Evolutionary conservation across 2,113 vertebrate genomes (phyloP).

Genomic region (Nycticebus coucang): DNA sequence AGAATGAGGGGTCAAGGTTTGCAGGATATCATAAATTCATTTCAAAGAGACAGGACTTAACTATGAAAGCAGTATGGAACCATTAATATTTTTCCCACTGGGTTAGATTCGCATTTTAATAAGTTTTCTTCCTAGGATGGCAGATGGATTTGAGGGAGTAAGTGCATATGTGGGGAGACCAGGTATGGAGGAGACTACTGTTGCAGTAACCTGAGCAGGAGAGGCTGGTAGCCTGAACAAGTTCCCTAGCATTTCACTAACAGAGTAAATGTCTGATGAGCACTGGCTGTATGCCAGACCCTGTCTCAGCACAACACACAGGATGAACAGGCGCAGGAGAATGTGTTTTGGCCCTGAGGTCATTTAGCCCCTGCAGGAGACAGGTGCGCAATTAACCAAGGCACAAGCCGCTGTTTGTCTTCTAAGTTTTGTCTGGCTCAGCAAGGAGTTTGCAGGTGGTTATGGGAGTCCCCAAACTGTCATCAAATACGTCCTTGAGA

Average conservation of each 20-base stretch:
- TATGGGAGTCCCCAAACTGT: slow-evolving; percentile 38
- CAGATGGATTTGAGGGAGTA: slow-evolving; percentile 4
- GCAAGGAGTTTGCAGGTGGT: slow-evolving; percentile 74
- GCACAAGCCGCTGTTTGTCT: not conserved
- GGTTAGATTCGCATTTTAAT: slow-evolving; percentile 13
- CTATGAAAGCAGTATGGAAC: not conserved
- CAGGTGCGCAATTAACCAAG: slow-evolving; percentile 62
- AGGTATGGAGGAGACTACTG: not conserved
- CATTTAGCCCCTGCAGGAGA: slow-evolving; percentile 15
- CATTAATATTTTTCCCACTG: not conserved
- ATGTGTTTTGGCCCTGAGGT: slow-evolving; percentile 27
- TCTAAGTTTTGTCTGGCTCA: slow-evolving; percentile 66
- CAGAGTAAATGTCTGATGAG: slow-evolving; percentile 35
- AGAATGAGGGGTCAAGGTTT: not conserved
- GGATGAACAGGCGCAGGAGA: not conserved
- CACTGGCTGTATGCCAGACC: slow-evolving; percentile 61
- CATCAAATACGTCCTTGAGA: slow-evolving; percentile 32
- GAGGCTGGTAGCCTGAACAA: slow-evolving; percentile 20
- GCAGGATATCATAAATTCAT: not conserved
- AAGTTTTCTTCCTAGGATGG: slow-evolving; percentile 24
- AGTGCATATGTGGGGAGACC: not conserved
- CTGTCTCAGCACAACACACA: slow-evolving; percentile 65
- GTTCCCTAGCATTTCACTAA: slow-evolving; percentile 44
- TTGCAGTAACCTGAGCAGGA: not conserved
- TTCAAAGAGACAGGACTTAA: not conserved